Evolutionary conservation across 1,140 invertebrate species (phyloP), one percentile per base, ranked within the genome.

Genomic region (Bicyclus anynana): DNA sequence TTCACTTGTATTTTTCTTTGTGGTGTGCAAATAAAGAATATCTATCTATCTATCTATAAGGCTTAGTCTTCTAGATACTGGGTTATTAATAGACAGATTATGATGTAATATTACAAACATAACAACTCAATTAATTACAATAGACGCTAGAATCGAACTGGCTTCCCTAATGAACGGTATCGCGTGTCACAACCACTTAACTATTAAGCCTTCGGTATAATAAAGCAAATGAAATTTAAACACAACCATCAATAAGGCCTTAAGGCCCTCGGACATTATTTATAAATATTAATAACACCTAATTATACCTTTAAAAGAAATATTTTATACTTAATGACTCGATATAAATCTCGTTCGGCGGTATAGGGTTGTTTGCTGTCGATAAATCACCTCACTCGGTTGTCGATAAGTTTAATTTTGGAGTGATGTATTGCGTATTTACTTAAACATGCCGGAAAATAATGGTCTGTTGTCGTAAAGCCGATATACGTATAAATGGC

Each of bases 211-310:
- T 38, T 52, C 21, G 17, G 37, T 17, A 18, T 40, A 27, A 52
- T 59, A 59, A 79, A 78, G 68, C 64, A 71, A 68, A 70, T 67
- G 56, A 54, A 76, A 69, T 64, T 69, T 69, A 65, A 72, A 69
- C 61, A 63, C 62, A 62, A 47, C 53, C 53, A 80, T 76, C 70
- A 76, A 74, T 74, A 73, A 53, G 37, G 37, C 38, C 56, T 65
- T 65, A 21, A 51, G 52, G 75, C 66, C 67, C 53, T 65, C 47
- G 35, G 51, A 53, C 58, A 77, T 84, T 84, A 83, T 87, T 87
- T 84, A 84, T 77, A 84, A n/a, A 84, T 87, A 85, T 87, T 87
- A 87, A 87, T 87, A 85, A 83, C 81, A 81, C 67, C 79, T 87
- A 87, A 87, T 87, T 80, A 87, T 84, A 85, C 67, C 72, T 77